These are phyloP conservation scores for Orius laevigatus DNA, from an alignment of 1,140 invertebrate genomes.

Conservation along the genomic window DNA sequence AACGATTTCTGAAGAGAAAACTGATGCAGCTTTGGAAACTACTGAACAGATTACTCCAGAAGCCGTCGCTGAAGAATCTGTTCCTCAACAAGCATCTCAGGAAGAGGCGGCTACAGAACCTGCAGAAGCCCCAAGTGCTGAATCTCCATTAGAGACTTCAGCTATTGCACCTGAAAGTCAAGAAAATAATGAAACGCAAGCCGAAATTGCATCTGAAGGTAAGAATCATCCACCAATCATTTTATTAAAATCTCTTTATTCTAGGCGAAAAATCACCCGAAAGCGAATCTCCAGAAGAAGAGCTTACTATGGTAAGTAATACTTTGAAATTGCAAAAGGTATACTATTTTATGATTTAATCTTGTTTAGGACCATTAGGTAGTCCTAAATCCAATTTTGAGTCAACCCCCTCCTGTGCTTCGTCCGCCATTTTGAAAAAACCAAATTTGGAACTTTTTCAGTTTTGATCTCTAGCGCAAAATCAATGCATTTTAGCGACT, in stretches of 20 bases:
- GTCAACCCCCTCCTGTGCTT: no score
- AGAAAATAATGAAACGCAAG: slow-evolving; percentile 8
- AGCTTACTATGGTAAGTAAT: slow-evolving; percentile 34
- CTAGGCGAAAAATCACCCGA: slow-evolving; percentile 15
- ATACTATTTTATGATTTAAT: no score
- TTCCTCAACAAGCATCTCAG: slow-evolving; percentile 11
- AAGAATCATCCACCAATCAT: background rate
- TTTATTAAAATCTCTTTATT: background rate
- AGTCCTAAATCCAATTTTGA: no score
- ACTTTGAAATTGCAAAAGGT: no score
- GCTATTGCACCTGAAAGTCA: background rate
- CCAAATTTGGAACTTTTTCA: no score
- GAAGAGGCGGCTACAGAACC: slow-evolving; percentile 15
- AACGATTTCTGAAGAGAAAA: slow-evolving; percentile 15
- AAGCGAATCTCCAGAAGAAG: slow-evolving; percentile 33
- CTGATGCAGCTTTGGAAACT: background rate
- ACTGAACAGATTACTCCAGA: slow-evolving; percentile 12
- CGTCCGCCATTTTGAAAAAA: no score
- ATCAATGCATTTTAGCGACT: no score
- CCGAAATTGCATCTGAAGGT: slow-evolving; percentile 6
- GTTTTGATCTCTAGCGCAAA: no score
- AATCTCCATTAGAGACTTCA: background rate
- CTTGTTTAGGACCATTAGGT: no score
- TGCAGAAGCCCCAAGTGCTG: slow-evolving; percentile 22
- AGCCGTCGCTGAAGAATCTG: slow-evolving; percentile 12